A percentile compares a stretch with the other conserved stretches of the same genome.
Evolutionary conservation across 64 coral and sea anemone species (phyloP).

Genomic region (Porites lutea): DNA sequence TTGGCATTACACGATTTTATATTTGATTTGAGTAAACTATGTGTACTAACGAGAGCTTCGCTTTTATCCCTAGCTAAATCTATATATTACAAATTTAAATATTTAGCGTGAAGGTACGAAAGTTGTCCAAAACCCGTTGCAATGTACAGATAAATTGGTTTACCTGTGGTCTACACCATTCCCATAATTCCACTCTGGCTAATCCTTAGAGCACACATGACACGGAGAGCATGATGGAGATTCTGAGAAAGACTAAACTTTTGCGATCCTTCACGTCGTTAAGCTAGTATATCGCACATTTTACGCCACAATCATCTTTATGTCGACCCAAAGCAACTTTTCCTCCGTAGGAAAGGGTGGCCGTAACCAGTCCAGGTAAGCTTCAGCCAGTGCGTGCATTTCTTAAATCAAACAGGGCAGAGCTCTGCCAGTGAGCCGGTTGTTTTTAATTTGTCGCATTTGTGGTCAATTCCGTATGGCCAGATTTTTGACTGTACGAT

Average conservation of each 20-base stretch:
- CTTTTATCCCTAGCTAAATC: too few species aligned
- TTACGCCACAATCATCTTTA: conserved; percentile 3
- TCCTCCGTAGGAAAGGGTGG: conserved; percentile 16
- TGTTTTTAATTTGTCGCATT: neutral
- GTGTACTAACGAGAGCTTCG: too few species aligned
- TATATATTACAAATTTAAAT: too few species aligned
- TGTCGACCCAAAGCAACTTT: conserved; percentile 29
- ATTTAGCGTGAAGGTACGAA: too few species aligned
- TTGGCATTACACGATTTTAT: too few species aligned
- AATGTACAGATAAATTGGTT: neutral
- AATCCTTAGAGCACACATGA: conserved; percentile 18
- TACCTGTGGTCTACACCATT: neutral
- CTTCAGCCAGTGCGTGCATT: neutral
- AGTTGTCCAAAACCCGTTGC: too few species aligned
- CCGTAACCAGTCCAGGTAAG: conserved; percentile 26
- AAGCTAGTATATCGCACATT: neutral
- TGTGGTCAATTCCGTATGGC: neutral
- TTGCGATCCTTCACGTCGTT: neutral
- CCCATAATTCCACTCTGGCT: conserved; percentile 1
- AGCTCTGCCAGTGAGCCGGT: neutral
- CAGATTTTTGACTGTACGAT: neutral
- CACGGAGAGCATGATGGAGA: neutral
- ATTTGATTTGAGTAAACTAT: too few species aligned
- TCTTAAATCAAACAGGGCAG: neutral
- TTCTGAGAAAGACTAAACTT: neutral